Evolutionary conservation across 2,797 vertebrate genomes (phyloP), one percentile per base, ranked within the genome.

Genomic region (Hypotaenidia okinawae): DNA sequence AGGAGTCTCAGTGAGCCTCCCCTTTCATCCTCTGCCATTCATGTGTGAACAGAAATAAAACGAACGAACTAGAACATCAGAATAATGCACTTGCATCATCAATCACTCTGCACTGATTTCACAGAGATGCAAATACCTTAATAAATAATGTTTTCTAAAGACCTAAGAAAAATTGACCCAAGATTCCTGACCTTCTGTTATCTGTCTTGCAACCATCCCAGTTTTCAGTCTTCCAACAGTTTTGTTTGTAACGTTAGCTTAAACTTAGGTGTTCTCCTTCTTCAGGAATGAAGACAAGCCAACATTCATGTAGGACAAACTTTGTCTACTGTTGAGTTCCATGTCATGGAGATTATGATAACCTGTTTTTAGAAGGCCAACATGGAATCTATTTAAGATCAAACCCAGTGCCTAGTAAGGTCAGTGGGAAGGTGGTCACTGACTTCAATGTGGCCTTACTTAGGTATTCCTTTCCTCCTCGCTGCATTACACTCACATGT

Each of bases 21-120:
- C 57, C 66, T 51, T 91, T 84, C 70, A 92, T 41, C 47, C 25
- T 66, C 45, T 73, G 86, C 39, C 63, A 37, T 37, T 57, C n/a
- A 12, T 3, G 10, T 30, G 7, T 13, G 74, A 93, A 49, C 3
- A 70, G n/a, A 59, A 86, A 68, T 13, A 80, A 17, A 12, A 70
- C 54, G 35, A 5, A 22, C 5, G 41, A 66, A 16, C 68, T 77
- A 54, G 49, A 18, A 4, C 23, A 32, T 30, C 66, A 81, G 73
- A 86, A 61, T 17, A 67, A 63, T 4, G 10, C 0, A 0, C 21
- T 43, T 43, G 33, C 47, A 39, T 37, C 33, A 2, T 11, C 8
- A 1, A 24, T 54, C 7, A 2, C 33, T 32, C 27, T 19, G 30
- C 41, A n/a, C 9, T 51, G 8, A 1, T 17, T 77, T 52, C 80